Evolutionary conservation across 2,888 invertebrate species (phyloP).

Genomic region (Cabera pusaria): DNA sequence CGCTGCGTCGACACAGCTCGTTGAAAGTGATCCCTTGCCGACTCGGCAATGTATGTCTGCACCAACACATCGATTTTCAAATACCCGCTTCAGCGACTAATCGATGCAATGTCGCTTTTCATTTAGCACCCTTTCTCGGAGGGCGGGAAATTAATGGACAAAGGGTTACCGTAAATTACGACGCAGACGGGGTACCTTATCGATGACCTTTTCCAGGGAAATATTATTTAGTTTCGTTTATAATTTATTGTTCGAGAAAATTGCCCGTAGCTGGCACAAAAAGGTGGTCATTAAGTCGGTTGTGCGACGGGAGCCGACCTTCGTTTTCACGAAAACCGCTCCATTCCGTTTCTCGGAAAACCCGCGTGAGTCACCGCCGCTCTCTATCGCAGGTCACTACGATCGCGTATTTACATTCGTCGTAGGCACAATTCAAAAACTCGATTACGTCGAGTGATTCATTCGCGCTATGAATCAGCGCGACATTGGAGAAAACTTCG

Average conservation of each 20-base stretch:
- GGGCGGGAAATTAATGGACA: constrained; percentile 36
- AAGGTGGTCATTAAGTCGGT: constrained; percentile 42
- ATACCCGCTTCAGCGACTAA: constrained; percentile 29
- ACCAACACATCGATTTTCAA: constrained; percentile 5
- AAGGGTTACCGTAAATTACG: constrained; percentile 39
- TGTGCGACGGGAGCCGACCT: constrained; percentile 57
- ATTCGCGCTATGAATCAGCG: constrained; percentile 73
- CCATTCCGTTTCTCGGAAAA: constrained; percentile 77
- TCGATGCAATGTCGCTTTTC: constrained; percentile 55
- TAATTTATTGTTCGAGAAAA: constrained; percentile 41
- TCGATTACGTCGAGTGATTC: constrained; percentile 79
- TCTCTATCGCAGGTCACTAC: constrained; percentile 76
- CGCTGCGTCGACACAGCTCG: constrained; percentile 32
- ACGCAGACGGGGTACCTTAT: constrained; percentile 24
- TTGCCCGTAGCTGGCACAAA: constrained; percentile 39
- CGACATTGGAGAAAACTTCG: constrained; percentile 62
- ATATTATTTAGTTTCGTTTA: constrained; percentile 27
- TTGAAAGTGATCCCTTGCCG: constrained; percentile 35
- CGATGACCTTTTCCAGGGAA: constrained; percentile 33
- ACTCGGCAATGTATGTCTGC: constrained; percentile 24
- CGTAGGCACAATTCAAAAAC: constrained; percentile 78
- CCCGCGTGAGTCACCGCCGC: constrained; percentile 76
- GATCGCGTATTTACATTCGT: constrained; percentile 76
- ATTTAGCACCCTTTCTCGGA: constrained; percentile 47
- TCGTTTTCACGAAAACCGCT: constrained; percentile 77